Base-by-base conservation (phyloP, 2,888 invertebrate genomes). In the Lithophane socia region DNA sequence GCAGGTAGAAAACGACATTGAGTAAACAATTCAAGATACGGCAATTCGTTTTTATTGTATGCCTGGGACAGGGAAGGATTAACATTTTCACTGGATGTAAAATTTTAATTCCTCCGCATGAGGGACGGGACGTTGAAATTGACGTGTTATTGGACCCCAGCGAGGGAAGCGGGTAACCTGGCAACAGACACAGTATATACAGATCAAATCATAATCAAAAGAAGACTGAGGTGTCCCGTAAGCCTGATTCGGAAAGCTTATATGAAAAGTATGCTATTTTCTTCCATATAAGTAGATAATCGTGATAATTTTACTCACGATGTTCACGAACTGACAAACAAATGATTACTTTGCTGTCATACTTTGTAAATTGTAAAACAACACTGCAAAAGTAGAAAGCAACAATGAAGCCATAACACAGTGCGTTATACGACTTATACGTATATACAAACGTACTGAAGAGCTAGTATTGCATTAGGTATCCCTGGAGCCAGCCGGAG, bases 401-500 rank as follows among this genome's bases (percentile, higher is more conserved):
- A 87, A 90, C 87, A 91, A 91, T 89, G 87, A 84, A 83, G 88
- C 87, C 87, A 88, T 89, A 89, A 83, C 87, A 86, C 79, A 82
- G 79, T 83, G 79, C 86, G 81, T 86, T 87, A 84, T 83, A 83
- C 72, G 83, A 89, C 85, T 90, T 87, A 84, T 83, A 83, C 72
- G 83, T 89, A 86, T 90, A 84, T 54, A 68, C 80, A 67, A 69
- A 91, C 90, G 90, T 91, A 90, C 85, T 89, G 90, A 88, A 91
- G 89, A 93, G 93, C 92, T 93, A 92, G 94, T 94, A 95, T 94
- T 95, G 96, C 96, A 95, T 96, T 95, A 96, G 95, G 91, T 92
- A 90, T 95, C 95, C 94, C 95, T 81, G 82, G 95, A 91, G 95
- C 80, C 88, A 86, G 86, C 83, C 90, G 89, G 92, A 88, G 90